phyloP scores from a whole-genome alignment of 2,113 vertebrate species.

The Hippocampus barbouri region DNA sequence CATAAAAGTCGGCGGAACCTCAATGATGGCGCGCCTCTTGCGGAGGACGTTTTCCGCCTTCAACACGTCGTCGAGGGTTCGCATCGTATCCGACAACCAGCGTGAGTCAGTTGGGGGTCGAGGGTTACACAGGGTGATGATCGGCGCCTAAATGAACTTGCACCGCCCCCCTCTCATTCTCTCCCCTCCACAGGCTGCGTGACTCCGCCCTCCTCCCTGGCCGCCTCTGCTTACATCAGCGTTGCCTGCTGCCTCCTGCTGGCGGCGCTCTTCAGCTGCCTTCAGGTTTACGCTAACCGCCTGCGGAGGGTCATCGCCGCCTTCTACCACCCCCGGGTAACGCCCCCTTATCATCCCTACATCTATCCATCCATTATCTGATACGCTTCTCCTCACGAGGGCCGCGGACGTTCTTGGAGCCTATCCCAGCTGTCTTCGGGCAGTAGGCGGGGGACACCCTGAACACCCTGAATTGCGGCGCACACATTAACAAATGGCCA shows the following conservation, averaged over 20 bases:
- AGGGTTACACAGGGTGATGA: background rate
- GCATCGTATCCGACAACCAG: constrained; percentile 68
- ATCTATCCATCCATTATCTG: too few species aligned
- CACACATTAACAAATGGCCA: too few species aligned
- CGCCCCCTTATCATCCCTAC: background rate
- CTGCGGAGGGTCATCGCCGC: constrained; percentile 76
- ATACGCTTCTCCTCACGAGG: too few species aligned
- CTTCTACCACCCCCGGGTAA: constrained; percentile 83
- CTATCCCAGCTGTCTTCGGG: too few species aligned
- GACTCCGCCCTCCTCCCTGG: constrained; percentile 42
- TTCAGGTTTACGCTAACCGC: constrained; percentile 79
- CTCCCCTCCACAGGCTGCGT: constrained; percentile 47
- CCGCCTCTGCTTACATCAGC: constrained; percentile 51
- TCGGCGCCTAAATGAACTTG: background rate
- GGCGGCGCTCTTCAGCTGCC: constrained; percentile 69
- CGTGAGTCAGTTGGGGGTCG: constrained; percentile 56
- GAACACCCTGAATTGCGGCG: too few species aligned
- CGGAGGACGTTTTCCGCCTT: constrained; percentile 75
- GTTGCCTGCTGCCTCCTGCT: constrained; percentile 46
- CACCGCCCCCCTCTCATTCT: too few species aligned
- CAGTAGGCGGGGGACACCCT: too few species aligned
- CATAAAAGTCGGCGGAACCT: constrained; percentile 74
- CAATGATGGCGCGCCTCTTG: constrained; percentile 82
- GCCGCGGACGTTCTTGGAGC: too few species aligned
- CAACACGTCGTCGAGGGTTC: constrained; percentile 70